Conservation (phyloP, 2,113 vertebrate species). For the Pomatorhinus ruficollis region DNA sequence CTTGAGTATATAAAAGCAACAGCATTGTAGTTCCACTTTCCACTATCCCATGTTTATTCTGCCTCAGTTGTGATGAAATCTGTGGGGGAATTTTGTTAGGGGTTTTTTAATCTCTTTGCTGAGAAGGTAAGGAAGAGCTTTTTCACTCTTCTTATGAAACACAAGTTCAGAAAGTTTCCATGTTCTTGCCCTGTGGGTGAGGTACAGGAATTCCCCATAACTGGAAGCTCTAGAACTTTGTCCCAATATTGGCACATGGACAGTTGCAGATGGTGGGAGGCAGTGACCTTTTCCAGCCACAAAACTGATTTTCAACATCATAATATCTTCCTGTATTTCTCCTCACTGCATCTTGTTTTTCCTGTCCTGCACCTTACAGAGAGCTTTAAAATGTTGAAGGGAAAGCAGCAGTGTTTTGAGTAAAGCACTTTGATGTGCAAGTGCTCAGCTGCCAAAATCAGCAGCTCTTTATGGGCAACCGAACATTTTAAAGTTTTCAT, state of each 20-base stretch:
- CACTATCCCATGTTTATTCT: not conserved
- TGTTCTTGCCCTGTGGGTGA: not conserved
- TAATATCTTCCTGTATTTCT: not conserved
- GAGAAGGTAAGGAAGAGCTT: not conserved
- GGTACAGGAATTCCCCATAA: not conserved
- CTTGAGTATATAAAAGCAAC: not conserved
- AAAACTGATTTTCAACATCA: not conserved
- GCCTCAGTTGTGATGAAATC: not conserved
- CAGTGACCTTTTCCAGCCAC: not conserved
- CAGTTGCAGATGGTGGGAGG: not conserved
- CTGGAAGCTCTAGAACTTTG: not conserved
- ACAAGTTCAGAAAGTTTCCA: not conserved
- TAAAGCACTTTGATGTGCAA: not conserved
- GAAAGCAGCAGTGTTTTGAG: not conserved
- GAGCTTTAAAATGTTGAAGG: not conserved
- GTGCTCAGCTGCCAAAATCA: slow-evolving; percentile 3
- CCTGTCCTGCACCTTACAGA: not conserved
- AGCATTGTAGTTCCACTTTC: not conserved
- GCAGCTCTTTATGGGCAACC: not conserved
- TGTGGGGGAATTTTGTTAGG: not conserved
- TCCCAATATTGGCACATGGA: fast-evolving
- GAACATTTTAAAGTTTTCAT: not conserved
- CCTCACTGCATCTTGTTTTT: not conserved
- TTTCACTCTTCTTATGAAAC: not conserved
- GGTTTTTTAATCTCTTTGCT: not conserved